Evolutionary conservation across 35 echinoderm and acorn worm genomes (phyloP), one percentile per base, ranked within the genome.

Genomic region (Diadema setosum): DNA sequence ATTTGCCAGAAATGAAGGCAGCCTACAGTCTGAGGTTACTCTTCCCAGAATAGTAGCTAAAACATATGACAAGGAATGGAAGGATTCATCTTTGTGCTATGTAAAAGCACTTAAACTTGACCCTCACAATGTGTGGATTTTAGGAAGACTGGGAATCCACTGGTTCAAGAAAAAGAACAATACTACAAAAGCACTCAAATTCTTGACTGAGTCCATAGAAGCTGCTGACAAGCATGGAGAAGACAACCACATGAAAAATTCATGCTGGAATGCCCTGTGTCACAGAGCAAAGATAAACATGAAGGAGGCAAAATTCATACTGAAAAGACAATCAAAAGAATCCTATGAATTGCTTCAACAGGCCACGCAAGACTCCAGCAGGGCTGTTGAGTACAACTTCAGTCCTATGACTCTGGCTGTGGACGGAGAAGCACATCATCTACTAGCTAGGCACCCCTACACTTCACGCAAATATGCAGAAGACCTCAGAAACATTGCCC

Each of bases 301-400:
- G n/a, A 78, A 78, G n/a, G 43, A 43, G 70, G 70, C 70, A 5
- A 78, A 78, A 43, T n/a, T n/a, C n/a, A n/a, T n/a, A n/a, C n/a
- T 25, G 37, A 78, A 5, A 5, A 14, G 70, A 17, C 1, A 43
- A 2, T 18, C 33, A 2, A 78, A 73, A 37, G 0, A 65, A 32
- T 26, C 61, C 23, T 3, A 78, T 2, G 7, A 1, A 9, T 17
- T 78, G 5, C 70, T 78, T 78, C 34, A 35, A 12, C 18, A 74
- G 5, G 67, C 70, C 0, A 5, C 37, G 23, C 0, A 25, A 31
- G 70, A 78, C 43, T 33, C 39, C 37, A 42, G 9, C 11, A 42
- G n/a, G 24, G 32, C 70, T 33, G 8, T 78, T 1, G 36, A 78
- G 43, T 42, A 0, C 8, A 78, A 41, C 37, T 31, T 23, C 14